Evolutionary conservation across 2,113 vertebrate genomes (phyloP), one percentile per base, ranked within the genome.

Genomic region (Actinemys pallida): DNA sequence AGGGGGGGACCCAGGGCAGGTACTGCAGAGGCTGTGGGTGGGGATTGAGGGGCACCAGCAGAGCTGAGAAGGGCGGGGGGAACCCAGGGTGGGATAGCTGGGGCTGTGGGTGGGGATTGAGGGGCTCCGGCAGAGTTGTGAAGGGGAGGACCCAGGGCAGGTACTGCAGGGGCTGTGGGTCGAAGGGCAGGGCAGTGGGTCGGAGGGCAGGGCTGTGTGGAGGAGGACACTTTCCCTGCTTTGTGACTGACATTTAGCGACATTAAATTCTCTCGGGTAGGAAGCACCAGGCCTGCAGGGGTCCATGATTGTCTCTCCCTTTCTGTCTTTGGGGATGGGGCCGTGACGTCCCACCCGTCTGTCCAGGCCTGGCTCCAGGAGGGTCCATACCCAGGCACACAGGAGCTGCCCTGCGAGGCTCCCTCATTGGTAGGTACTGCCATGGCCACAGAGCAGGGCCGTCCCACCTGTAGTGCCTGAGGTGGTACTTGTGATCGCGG

Each of bases 401-500:
- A 29, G 54, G 8, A 65, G 9, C 25, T 53, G 10, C 45, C 29
- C 24, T 31, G n/a, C 5, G 8, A 19, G 65, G 31, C 31, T 72
- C 14, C 19, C 65, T 39, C 35, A 20, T 17, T 39, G 35, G 35
- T 35, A 65, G 31, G 31, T 8, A 8, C 16, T 72, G 65, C 65
- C 13, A 1, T 12, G 11, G 0, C 0, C 31, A 50, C 5, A 1
- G 1, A 1, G 84, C 29, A 8, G 42, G 0, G 6, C 0, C 1
- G 3, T 20, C 88, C 42, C 93, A 99, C 99, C 99, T 98, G 97
- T 99, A 98, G 11, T 98, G 99, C 92, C 99, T 98, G 1, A 99
- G 99, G 92, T 99, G 99, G 93, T 99, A 95, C 85, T 99, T 99
- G 69, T 99, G 97, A 84, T 99, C 99, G 29, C 99, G 98, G 98